Conservation (phyloP, 1,140 invertebrate genomes). For the Drosophila parvula region DNA sequence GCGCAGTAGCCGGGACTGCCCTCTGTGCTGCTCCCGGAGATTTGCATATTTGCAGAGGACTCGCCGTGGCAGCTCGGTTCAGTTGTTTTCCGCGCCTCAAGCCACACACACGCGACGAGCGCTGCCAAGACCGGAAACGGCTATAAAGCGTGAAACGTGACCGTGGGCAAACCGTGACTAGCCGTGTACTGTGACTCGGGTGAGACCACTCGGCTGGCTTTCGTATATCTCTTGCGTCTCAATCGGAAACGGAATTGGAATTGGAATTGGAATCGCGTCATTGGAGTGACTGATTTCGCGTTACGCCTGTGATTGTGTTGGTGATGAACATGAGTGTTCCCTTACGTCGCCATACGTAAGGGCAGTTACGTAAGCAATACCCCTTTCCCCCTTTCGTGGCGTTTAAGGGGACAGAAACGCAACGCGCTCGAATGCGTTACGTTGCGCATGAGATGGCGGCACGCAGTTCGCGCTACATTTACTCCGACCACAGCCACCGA, state of each 20-base stretch:
- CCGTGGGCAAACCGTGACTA: slow-evolving; percentile 2
- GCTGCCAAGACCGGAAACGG: slow-evolving; percentile 27
- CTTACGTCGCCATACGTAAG: slow-evolving; percentile 32
- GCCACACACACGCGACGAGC: slow-evolving; percentile 64
- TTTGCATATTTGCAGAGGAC: slow-evolving; percentile 61
- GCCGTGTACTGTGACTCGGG: slow-evolving; percentile 26
- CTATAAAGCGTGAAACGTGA: slow-evolving; percentile 20
- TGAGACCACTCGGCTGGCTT: slow-evolving; percentile 32
- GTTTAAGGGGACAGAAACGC: slow-evolving; percentile 31
- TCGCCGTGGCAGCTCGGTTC: slow-evolving; percentile 36
- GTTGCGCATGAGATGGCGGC: slow-evolving; percentile 79
- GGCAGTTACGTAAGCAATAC: slow-evolving; percentile 41
- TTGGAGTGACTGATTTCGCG: slow-evolving; percentile 41
- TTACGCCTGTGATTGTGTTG: slow-evolving; percentile 10
- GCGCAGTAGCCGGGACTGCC: slow-evolving; percentile 20
- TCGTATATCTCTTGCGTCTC: slow-evolving; percentile 35
- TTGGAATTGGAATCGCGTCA: slow-evolving; percentile 34
- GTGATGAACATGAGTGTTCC: slow-evolving; percentile 8
- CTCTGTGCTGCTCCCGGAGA: slow-evolving; percentile 20
- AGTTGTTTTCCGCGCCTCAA: slow-evolving; percentile 74
- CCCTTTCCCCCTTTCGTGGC: not conserved
- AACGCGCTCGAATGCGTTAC: slow-evolving; percentile 70
- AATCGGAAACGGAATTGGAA: slow-evolving; percentile 32
- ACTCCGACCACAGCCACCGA: slow-evolving; percentile 67
- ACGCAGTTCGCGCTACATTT: slow-evolving; percentile 81